Base-by-base conservation (phyloP, 2,797 vertebrate species). In the Lepus oiostolus region DNA sequence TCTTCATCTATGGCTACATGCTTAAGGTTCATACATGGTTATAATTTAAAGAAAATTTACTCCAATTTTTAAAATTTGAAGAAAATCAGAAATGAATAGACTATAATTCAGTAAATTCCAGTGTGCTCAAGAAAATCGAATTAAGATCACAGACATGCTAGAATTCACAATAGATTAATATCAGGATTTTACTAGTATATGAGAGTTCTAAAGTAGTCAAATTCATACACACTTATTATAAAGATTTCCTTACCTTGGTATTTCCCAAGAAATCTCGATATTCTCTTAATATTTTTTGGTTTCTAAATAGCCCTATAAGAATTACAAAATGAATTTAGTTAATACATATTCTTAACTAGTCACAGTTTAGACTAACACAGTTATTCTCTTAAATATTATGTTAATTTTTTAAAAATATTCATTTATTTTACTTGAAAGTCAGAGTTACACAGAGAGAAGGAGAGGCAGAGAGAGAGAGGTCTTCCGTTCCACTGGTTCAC, bases 211-310 rank as follows among this genome's bases (percentile, higher is more conserved):
- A 21, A 58, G 54, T 58, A 58, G 54, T 58, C 54, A 58, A 58
- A 58, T 58, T 58, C 5, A 84, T 9, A 68, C 0, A 83, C 2
- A 72, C 1, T 52, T 75, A 94, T 65, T 54, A 76, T 24, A 88
- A 96, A 94, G n/a, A 92, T 38, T 35, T 16, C 70, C 97, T 98
- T 97, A 99, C 99, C 99, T 99, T 99, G 30, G 99, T 99, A 97
- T 99, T 99, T 97, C 99, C 99, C 98, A 99, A 99, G 97, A 99
- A 99, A 95, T 99, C 99, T 98, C 98, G 99, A 98, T 99, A 99
- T 97, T 99, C 99, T 96, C 98, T 99, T 97, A 99, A 97, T 95
- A 99, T 96, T 96, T 99, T 99, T 96, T 99, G 99, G 98, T 99
- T 99, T 97, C 98, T 99, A 98, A 99, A 99, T 47, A 99, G 97